Evolutionary conservation across 2,888 invertebrate genomes (phyloP).

Genomic region (Trichopria drosophilae): DNA sequence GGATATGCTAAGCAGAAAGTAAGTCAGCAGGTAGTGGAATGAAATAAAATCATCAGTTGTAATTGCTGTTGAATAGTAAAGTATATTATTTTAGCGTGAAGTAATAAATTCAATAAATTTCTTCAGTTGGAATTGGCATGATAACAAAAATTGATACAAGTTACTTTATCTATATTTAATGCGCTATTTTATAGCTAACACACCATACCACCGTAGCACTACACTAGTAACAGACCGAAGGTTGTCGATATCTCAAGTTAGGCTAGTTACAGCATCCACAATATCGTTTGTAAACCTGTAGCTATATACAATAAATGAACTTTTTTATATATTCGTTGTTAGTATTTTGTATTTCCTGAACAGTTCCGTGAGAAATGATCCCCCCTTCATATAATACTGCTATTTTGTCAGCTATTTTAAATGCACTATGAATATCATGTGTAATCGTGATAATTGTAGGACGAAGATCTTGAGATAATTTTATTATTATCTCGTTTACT

Average conservation of each 20-base stretch:
- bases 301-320: slow-evolving; percentile 19
- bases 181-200: slow-evolving; percentile 18
- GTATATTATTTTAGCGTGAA: no score
- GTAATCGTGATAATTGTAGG: slow-evolving; percentile 27
- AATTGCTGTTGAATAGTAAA: no score
- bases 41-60: no score
- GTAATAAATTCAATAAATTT: no score
- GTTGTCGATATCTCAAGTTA: no score
- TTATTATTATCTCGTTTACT: slow-evolving; percentile 26
- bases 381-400: slow-evolving; percentile 24
- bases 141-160: no score
- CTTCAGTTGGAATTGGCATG: no score
- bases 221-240: no score
- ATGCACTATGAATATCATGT: slow-evolving; percentile 25
- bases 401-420: slow-evolving; percentile 26
- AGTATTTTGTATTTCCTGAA: slow-evolving; percentile 26
- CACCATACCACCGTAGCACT: no score
- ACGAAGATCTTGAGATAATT: slow-evolving; percentile 23
- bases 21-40: no score
- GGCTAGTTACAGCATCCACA: no score
- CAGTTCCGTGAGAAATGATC: slow-evolving; percentile 23
- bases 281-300: slow-evolving; percentile 9
- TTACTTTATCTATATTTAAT: slow-evolving; percentile 18
- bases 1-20: slow-evolving; percentile 19
- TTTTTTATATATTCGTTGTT: slow-evolving; percentile 24